phyloP scores from a whole-genome alignment of 64 coral and sea anemone species.

The Acropora yongei region DNA sequence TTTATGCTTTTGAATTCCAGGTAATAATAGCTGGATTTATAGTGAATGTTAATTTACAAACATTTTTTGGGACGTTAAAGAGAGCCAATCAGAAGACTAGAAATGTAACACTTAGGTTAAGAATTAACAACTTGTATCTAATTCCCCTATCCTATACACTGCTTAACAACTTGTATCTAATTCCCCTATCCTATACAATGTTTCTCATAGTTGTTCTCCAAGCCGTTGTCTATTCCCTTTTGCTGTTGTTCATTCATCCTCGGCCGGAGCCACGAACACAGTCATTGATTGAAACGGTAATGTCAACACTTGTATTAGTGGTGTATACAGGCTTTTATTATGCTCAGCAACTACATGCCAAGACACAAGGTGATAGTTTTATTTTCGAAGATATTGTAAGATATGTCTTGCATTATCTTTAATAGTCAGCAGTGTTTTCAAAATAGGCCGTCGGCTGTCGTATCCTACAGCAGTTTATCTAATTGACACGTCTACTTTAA shows the following conservation, averaged over 20 bases:
- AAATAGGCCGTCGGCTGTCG: too few species aligned
- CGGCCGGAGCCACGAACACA: constrained; percentile 71
- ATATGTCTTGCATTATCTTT: too few species aligned
- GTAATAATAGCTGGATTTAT: neutral
- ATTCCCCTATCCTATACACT: neutral
- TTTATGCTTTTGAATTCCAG: too few species aligned
- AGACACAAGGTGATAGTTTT: neutral
- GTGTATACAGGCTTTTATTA: neutral
- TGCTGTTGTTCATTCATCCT: constrained; percentile 89
- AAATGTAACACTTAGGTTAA: too few species aligned
- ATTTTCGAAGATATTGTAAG: too few species aligned
- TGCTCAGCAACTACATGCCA: neutral
- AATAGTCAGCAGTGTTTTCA: too few species aligned
- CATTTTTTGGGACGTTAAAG: too few species aligned
- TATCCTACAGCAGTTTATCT: too few species aligned
- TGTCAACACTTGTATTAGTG: neutral
- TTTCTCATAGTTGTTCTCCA: constrained; percentile 77
- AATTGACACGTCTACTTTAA: too few species aligned
- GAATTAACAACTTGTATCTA: too few species aligned
- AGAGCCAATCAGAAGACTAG: too few species aligned
- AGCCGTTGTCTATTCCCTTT: constrained; percentile 83
- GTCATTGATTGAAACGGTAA: constrained; percentile 93
- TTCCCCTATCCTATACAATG: neutral
- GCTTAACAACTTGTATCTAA: too few species aligned
- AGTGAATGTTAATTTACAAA: neutral